These are phyloP conservation scores for Scortum barcoo DNA, from an alignment of 2,113 vertebrate species.

Conservation along the genomic window DNA sequence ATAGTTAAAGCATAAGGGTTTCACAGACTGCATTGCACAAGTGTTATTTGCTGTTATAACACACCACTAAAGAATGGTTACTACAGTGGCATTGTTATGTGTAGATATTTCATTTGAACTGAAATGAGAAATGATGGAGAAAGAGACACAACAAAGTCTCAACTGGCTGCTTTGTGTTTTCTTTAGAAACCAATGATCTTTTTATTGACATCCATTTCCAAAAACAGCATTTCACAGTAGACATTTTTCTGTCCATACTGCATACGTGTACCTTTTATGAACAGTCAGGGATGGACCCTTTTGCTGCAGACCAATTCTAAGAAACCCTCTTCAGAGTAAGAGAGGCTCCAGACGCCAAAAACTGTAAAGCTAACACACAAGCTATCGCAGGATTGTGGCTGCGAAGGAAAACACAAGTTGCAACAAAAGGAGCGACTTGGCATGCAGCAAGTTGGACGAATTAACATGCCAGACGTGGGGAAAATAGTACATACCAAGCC, in stretches of 20 bases:
- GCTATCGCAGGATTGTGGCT: background rate
- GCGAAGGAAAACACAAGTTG: slow-evolving; percentile 1
- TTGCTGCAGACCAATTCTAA: background rate
- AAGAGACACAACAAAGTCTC: background rate
- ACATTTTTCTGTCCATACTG: background rate
- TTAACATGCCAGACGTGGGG: background rate
- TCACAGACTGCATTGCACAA: background rate
- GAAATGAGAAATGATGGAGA: background rate
- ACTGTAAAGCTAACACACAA: slow-evolving; percentile 4
- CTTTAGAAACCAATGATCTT: background rate
- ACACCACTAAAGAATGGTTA: background rate
- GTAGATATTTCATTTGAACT: background rate
- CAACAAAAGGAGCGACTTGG: background rate
- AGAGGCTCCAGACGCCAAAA: slow-evolving; percentile 9
- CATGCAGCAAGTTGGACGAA: slow-evolving; percentile 10
- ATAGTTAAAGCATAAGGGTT: background rate
- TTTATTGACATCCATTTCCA: background rate
- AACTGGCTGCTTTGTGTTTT: background rate
- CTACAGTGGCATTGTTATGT: background rate
- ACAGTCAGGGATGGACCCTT: background rate
- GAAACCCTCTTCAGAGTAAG: background rate
- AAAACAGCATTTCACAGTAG: background rate
- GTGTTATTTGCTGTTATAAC: background rate
- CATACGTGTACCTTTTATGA: background rate
- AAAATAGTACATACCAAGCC: slow-evolving; percentile 64